A percentile compares a stretch with the other conserved stretches of the same genome.
Evolutionary conservation across 2,888 invertebrate genomes (phyloP).

Genomic region (Dilophus febrilis): DNA sequence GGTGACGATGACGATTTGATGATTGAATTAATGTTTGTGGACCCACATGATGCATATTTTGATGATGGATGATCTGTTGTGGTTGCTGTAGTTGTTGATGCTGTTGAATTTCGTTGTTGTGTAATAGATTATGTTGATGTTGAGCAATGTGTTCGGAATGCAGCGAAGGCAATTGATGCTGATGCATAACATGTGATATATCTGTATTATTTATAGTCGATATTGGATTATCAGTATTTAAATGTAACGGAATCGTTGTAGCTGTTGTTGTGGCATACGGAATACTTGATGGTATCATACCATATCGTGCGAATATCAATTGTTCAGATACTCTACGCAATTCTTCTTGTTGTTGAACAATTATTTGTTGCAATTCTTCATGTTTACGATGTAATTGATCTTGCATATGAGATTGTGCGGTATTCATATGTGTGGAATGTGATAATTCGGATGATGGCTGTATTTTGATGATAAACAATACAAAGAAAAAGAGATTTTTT

Average conservation of each 20-base stretch:
- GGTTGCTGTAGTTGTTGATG: constrained; percentile 8
- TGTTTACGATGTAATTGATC: constrained; percentile 67
- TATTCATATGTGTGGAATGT: constrained; percentile 32
- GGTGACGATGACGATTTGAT: constrained; percentile 7
- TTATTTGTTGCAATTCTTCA: constrained; percentile 68
- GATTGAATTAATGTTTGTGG: constrained; percentile 13
- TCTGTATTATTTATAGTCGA: background rate
- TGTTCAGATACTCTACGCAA: constrained; percentile 73
- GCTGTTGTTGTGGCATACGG: constrained; percentile 14
- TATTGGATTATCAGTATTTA: background rate
- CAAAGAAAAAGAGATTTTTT: too few relatives aligned
- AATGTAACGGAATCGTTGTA: background rate
- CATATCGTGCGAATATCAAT: constrained; percentile 61
- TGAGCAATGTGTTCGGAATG: constrained; percentile 11
- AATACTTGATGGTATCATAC: constrained; percentile 35
- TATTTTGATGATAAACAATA: too few relatives aligned
- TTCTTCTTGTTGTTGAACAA: constrained; percentile 74
- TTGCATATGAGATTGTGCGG: constrained; percentile 42
- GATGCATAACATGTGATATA: constrained; percentile 7
- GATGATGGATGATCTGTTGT: constrained; percentile 18
- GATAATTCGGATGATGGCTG: constrained; percentile 17
- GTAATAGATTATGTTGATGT: constrained; percentile 13
- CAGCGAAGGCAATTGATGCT: constrained; percentile 5
- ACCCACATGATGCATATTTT: constrained; percentile 15
- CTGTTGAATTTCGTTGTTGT: constrained; percentile 9